A percentile compares a stretch with the other conserved stretches of the same genome.
These are phyloP conservation scores for Brachyopa scutellaris DNA, from an alignment of 2,888 invertebrate genomes.

Conservation along the genomic window DNA sequence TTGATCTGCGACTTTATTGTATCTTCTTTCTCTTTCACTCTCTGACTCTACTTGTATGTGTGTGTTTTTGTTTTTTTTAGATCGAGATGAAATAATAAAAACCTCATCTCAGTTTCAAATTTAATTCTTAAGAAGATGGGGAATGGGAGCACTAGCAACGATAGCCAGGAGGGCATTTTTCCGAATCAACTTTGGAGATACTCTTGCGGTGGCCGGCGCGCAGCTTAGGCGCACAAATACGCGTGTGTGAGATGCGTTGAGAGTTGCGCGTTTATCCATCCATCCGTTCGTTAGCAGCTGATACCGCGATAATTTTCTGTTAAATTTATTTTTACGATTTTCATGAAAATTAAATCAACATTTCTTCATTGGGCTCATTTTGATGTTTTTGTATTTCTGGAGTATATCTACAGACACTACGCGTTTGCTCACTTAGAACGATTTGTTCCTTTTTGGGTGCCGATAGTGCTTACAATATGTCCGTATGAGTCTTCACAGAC, in stretches of 20 bases:
- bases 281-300: slow-evolving; percentile 40
- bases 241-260: slow-evolving; percentile 64
- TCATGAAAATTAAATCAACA: slow-evolving; percentile 41
- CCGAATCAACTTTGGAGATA: slow-evolving; percentile 53
- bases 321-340: slow-evolving; percentile 31
- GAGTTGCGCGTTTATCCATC: too few species aligned
- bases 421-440: neutral
- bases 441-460: neutral
- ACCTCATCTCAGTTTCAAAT: slow-evolving; percentile 43
- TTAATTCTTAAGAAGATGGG: slow-evolving; percentile 14
- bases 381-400: slow-evolving; percentile 33
- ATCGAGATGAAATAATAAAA: slow-evolving; percentile 15
- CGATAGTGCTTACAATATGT: too few species aligned
- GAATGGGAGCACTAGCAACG: slow-evolving; percentile 38
- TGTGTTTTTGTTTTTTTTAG: neutral
- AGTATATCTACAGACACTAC: neutral
- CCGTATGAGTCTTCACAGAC: too few species aligned
- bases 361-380: slow-evolving; percentile 21
- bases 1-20: slow-evolving; percentile 52
- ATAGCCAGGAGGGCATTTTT: slow-evolving; percentile 69
- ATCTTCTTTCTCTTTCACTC: neutral
- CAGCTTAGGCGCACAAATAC: slow-evolving; percentile 30
- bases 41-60: neutral
- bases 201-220: slow-evolving; percentile 2
- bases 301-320: slow-evolving; percentile 40